Evolutionary conservation across 2,113 vertebrate species (phyloP).

Genomic region (Ia io): DNA sequence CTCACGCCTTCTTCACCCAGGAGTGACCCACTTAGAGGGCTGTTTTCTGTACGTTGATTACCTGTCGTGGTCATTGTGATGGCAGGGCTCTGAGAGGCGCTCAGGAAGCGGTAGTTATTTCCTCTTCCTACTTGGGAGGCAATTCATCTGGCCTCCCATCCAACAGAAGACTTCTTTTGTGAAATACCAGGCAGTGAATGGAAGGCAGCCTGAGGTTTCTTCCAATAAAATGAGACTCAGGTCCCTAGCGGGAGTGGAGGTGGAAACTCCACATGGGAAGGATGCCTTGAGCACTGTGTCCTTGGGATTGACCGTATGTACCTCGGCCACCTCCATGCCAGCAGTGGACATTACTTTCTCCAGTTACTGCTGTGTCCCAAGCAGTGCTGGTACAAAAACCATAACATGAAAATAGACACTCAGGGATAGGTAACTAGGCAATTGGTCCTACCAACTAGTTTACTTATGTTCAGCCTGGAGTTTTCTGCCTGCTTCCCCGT

Average conservation of each 20-base stretch:
- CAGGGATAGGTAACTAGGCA: neutral
- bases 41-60: neutral
- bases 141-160: neutral
- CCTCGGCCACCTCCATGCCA: neutral
- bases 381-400: neutral
- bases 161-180: neutral
- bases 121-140: neutral
- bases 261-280: neutral
- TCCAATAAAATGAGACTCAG: neutral
- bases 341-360: neutral
- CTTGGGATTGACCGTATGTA: accelerated
- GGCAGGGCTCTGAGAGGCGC: neutral
- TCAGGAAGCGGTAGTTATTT: neutral
- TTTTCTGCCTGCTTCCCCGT: neutral
- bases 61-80: neutral
- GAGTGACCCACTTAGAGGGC: neutral
- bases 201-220: neutral
- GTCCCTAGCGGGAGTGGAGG: neutral
- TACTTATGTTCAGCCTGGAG: neutral
- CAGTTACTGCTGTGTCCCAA: neutral
- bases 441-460: neutral
- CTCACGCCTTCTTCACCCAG: neutral
- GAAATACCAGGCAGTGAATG: neutral
- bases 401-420: neutral
- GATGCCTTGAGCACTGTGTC: neutral